phyloP scores from a whole-genome alignment of 2,113 vertebrate genomes.

The Dicerorhinus sumatrensis region DNA sequence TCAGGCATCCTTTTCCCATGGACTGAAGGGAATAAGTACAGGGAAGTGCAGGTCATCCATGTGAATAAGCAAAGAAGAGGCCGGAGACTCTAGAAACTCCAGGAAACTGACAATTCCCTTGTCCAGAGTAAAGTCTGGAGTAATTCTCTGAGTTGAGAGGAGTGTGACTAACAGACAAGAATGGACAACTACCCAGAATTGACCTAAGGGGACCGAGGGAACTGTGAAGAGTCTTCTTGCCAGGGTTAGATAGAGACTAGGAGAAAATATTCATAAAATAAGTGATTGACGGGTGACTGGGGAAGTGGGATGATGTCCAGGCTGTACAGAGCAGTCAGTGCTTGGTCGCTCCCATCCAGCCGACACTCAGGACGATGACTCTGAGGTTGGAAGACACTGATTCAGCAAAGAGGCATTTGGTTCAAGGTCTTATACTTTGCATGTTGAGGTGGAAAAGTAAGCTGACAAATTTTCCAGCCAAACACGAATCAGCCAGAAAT shows the following conservation, averaged over 20 bases:
- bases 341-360: rapidly evolving
- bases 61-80: background rate
- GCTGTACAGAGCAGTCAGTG: rapidly evolving
- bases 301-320: rapidly evolving
- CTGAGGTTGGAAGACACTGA: background rate
- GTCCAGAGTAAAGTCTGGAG: background rate
- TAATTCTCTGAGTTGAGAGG: background rate
- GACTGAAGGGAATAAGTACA: background rate
- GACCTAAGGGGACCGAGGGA: rapidly evolving
- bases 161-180: rapidly evolving
- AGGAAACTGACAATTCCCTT: rapidly evolving
- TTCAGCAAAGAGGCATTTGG: background rate
- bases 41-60: background rate
- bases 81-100: background rate
- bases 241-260: background rate
- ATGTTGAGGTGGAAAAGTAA: background rate
- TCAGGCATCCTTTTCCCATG: rapidly evolving
- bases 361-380: rapidly evolving
- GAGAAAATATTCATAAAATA: rapidly evolving
- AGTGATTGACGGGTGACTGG: rapidly evolving
- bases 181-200: rapidly evolving
- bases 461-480: background rate
- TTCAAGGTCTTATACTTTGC: too few species aligned
- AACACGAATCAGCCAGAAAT: background rate
- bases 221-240: background rate